Percentiles rank a stretch among this genome's conserved stretches.
Conservation (phyloP, 2,888 invertebrate genomes). For the Polyommatus iphigenia region DNA sequence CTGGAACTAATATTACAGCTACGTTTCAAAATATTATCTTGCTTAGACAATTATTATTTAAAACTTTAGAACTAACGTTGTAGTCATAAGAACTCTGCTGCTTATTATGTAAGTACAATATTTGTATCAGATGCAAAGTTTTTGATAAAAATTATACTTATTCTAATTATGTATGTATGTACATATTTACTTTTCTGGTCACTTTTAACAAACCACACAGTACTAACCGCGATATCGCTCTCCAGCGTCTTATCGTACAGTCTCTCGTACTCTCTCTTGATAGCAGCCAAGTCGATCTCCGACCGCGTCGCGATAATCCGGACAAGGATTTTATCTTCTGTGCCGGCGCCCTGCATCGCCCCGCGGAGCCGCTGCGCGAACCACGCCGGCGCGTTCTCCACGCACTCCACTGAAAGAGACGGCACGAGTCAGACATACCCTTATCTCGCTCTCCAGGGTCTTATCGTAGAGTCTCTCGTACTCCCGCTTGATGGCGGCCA, state of each 20-base stretch:
- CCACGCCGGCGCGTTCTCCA: conserved; percentile 84
- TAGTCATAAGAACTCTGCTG: no score
- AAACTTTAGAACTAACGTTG: no score
- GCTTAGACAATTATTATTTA: no score
- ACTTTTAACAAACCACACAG: neutral
- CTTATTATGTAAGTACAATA: no score
- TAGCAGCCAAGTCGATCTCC: conserved; percentile 84
- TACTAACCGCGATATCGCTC: conserved; percentile 81
- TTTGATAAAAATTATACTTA: neutral
- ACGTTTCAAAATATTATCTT: no score
- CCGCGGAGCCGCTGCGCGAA: conserved; percentile 84
- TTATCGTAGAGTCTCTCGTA: conserved; percentile 86
- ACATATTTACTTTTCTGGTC: conserved; percentile 1
- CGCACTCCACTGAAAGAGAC: conserved; percentile 83
- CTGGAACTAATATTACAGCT: no score
- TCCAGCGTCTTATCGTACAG: conserved; percentile 84
- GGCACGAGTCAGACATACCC: conserved; percentile 65
- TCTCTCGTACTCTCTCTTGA: conserved; percentile 85
- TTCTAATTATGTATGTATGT: no score
- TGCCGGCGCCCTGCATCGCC: conserved; percentile 85
- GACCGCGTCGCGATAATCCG: conserved; percentile 84
- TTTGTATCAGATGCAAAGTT: neutral
- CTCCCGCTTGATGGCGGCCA: conserved; percentile 84
- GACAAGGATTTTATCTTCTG: conserved; percentile 84
- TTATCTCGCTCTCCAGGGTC: conserved; percentile 82